A percentile compares a stretch with the other conserved stretches of the same genome.
phyloP scores from a whole-genome alignment of 2,113 vertebrate species.

The Thamnophis sirtalis region DNA sequence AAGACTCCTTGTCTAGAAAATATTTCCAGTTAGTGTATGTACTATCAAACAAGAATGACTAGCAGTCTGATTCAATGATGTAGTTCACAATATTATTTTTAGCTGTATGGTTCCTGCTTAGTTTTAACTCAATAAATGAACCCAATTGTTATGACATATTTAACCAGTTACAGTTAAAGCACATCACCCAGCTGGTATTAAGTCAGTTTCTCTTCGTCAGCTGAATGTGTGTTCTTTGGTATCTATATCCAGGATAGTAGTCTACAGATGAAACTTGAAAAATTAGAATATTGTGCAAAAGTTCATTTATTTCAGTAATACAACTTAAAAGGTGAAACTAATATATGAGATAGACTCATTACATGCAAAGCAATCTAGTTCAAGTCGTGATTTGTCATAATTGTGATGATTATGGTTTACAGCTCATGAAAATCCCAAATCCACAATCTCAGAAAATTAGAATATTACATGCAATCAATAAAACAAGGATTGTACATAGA shows the following conservation, averaged over 20 bases:
- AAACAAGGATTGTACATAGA: too few species aligned
- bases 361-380: too few species aligned
- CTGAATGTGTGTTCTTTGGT: background rate
- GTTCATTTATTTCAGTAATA: too few species aligned
- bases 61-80: background rate
- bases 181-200: background rate
- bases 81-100: background rate
- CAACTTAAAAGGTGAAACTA: too few species aligned
- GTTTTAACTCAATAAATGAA: background rate
- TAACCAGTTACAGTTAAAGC: background rate
- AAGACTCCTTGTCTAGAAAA: background rate
- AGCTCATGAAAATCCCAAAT: too few species aligned
- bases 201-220: background rate
- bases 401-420: too few species aligned
- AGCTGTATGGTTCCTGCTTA: background rate
- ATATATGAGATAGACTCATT: too few species aligned
- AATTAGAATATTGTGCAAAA: too few species aligned
- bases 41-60: background rate
- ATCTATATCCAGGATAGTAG: background rate
- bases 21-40: background rate
- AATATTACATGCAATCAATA: too few species aligned
- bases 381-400: too few species aligned
- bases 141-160: background rate
- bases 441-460: too few species aligned
- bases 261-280: too few species aligned